Conservation (phyloP, 2,888 invertebrate species). For the Apocheima hispidaria region DNA sequence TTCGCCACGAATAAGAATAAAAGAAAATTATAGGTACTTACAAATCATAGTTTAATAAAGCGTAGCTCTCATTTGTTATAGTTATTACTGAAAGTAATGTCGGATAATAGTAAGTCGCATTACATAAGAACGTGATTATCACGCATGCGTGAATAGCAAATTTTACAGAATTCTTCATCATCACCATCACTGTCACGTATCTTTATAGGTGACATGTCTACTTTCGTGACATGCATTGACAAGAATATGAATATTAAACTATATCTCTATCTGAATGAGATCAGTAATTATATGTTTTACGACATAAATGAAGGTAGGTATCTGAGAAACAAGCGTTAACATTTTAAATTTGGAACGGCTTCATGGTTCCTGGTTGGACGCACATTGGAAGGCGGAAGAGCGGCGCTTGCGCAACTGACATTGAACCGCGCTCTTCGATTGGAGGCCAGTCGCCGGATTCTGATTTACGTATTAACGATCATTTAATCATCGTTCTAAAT, state of each 20-base stretch:
- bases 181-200: slow-evolving; percentile 34
- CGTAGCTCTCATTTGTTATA: not conserved
- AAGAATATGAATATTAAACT: slow-evolving; percentile 4
- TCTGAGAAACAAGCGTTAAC: slow-evolving; percentile 50
- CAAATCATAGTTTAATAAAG: not conserved
- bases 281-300: slow-evolving; percentile 6
- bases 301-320: slow-evolving; percentile 16
- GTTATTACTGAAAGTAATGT: slow-evolving; percentile 18
- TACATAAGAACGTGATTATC: slow-evolving; percentile 42
- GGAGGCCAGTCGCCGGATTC: slow-evolving; percentile 79
- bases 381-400: slow-evolving; percentile 76
- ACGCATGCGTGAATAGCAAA: slow-evolving; percentile 23
- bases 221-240: slow-evolving; percentile 3
- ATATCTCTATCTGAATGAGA: not conserved
- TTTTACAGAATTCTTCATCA: slow-evolving; percentile 33
- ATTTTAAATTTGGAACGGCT: slow-evolving; percentile 70
- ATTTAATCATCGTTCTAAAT: slow-evolving; percentile 54
- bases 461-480: slow-evolving; percentile 62
- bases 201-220: not conserved
- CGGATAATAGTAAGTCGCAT: slow-evolving; percentile 3
- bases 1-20: slow-evolving; percentile 5
- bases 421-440: slow-evolving; percentile 77
- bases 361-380: slow-evolving; percentile 71
- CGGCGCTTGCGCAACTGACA: slow-evolving; percentile 84
- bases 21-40: slow-evolving; percentile 1